These are phyloP conservation scores for Forbesichthys papilliferus DNA, from an alignment of 2,113 vertebrate genomes.

Conservation along the genomic window DNA sequence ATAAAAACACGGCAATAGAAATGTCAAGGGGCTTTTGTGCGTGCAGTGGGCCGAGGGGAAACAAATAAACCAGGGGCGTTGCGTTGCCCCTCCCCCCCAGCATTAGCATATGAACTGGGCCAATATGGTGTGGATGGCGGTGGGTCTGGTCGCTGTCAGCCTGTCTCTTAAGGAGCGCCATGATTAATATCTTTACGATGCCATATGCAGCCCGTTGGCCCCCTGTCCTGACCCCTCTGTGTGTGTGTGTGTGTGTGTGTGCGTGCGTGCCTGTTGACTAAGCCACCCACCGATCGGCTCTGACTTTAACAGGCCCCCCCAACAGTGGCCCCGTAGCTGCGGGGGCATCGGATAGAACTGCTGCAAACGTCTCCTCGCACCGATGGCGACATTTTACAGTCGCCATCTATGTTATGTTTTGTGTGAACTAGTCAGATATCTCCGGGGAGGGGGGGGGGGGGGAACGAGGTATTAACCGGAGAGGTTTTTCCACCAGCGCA, in stretches of 20 bases:
- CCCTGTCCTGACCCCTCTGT: slow-evolving; percentile 69
- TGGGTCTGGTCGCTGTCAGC: slow-evolving; percentile 87
- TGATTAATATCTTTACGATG: slow-evolving; percentile 99
- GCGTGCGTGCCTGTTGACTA: slow-evolving; percentile 47
- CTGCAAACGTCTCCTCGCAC: not conserved
- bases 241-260: slow-evolving; percentile 24
- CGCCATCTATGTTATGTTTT: too few species aligned
- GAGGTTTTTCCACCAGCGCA: too few species aligned
- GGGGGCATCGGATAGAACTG: not conserved
- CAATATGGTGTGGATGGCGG: slow-evolving; percentile 78
- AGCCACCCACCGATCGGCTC: slow-evolving; percentile 68
- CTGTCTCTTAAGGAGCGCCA: slow-evolving; percentile 80
- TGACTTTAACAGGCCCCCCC: slow-evolving; percentile 34
- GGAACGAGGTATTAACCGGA: too few species aligned
- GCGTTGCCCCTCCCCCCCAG: slow-evolving; percentile 70
- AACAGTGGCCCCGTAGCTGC: not conserved
- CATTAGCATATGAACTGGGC: slow-evolving; percentile 96
- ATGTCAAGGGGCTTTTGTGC: slow-evolving; percentile 79
- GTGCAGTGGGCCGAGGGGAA: slow-evolving; percentile 70
- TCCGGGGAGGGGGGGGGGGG: too few species aligned
- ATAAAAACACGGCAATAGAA: slow-evolving; percentile 79
- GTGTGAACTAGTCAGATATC: too few species aligned
- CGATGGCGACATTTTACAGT: too few species aligned
- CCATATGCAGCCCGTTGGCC: slow-evolving; percentile 85
- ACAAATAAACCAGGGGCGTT: slow-evolving; percentile 79